Evolutionary conservation across 1,140 invertebrate genomes (phyloP).

Genomic region (Medauroidea extradentata): DNA sequence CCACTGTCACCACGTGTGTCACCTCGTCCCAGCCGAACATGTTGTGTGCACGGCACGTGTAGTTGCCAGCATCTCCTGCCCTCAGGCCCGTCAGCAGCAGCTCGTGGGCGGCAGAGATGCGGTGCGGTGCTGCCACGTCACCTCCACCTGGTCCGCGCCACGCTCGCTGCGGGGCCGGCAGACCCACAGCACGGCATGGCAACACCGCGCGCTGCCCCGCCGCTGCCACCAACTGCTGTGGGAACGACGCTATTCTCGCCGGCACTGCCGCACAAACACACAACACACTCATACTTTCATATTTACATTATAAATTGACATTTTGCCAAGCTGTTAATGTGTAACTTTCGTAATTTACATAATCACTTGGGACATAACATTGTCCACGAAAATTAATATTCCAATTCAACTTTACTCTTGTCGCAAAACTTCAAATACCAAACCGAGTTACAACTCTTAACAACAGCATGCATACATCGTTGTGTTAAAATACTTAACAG

Average conservation of each 20-base stretch:
- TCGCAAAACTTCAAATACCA: too few relatives aligned
- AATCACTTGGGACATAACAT: too few relatives aligned
- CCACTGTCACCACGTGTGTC: conserved; percentile 66
- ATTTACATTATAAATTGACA: too few relatives aligned
- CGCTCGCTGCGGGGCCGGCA: conserved; percentile 29
- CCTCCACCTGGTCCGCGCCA: conserved; percentile 29
- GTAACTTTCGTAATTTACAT: too few relatives aligned
- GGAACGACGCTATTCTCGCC: conserved; percentile 67
- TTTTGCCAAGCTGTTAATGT: too few relatives aligned
- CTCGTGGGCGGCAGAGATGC: not conserved
- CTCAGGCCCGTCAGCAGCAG: conserved; percentile 1
- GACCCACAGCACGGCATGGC: conserved; percentile 31
- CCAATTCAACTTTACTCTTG: too few relatives aligned
- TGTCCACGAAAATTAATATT: too few relatives aligned
- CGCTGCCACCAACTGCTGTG: conserved; percentile 40
- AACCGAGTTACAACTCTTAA: too few relatives aligned
- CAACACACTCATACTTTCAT: too few relatives aligned
- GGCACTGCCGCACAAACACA: conserved; percentile 49
- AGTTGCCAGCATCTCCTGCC: conserved; percentile 58
- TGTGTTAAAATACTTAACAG: too few relatives aligned
- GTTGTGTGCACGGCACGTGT: conserved; percentile 79
- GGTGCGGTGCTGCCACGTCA: conserved; percentile 6
- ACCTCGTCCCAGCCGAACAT: conserved; percentile 75
- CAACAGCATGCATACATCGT: too few relatives aligned
- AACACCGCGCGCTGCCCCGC: conserved; percentile 24